phyloP scores from a whole-genome alignment of 2,113 vertebrate species.

The Tylochromis polylepis region DNA sequence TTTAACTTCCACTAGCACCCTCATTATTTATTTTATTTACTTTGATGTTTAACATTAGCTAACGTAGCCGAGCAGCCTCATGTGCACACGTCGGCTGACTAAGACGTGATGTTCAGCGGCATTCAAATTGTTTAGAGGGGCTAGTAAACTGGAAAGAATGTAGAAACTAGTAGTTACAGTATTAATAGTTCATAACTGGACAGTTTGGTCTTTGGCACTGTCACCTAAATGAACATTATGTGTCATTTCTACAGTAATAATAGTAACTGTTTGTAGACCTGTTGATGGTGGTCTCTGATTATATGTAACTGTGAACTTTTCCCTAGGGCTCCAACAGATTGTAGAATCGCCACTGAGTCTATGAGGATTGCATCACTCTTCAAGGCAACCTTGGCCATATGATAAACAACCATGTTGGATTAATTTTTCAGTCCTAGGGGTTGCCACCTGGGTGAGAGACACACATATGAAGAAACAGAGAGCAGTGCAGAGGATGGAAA shows the following conservation, averaged over 20 bases:
- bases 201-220: background rate
- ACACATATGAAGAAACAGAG: background rate
- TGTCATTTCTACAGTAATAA: background rate
- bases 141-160: background rate
- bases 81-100: background rate
- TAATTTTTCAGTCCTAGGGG: background rate
- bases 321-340: background rate
- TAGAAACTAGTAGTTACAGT: background rate
- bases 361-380: background rate
- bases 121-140: background rate
- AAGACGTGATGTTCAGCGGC: background rate
- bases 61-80: background rate
- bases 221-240: background rate
- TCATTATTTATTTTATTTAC: background rate
- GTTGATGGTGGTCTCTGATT: too few species aligned
- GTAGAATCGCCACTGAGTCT: background rate
- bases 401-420: background rate
- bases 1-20: background rate
- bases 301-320: background rate
- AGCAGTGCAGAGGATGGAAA: background rate
- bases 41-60: background rate
- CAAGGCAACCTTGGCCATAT: background rate
- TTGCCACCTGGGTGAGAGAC: background rate
- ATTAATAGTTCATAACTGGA: background rate
- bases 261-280: background rate